Evolutionary conservation across 1,140 invertebrate genomes (phyloP).

Genomic region (Latrodectus geometricus): DNA sequence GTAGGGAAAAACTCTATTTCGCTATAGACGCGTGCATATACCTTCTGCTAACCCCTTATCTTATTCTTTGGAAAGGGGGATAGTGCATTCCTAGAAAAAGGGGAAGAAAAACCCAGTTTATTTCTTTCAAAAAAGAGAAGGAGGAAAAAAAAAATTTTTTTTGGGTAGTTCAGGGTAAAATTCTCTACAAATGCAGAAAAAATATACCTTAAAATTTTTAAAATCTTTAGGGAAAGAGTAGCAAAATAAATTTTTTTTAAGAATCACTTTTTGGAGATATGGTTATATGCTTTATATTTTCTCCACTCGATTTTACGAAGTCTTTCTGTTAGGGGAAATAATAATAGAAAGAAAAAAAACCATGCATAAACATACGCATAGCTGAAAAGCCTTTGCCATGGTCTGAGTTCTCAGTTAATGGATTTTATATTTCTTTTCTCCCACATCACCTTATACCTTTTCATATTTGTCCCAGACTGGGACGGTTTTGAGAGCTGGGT

Average conservation of each 20-base stretch:
- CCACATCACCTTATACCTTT: neutral
- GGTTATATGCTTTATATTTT: slow-evolving; percentile 55
- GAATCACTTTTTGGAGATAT: slow-evolving; percentile 41
- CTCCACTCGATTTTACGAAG: neutral
- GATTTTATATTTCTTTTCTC: slow-evolving; percentile 25
- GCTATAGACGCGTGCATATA: slow-evolving; percentile 18
- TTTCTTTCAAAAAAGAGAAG: slow-evolving; percentile 5
- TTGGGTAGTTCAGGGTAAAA: neutral
- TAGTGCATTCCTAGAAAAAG: slow-evolving; percentile 6
- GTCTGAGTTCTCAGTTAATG: slow-evolving; percentile 5
- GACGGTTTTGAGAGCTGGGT: neutral
- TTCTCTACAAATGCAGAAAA: neutral
- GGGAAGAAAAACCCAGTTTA: slow-evolving; percentile 48
- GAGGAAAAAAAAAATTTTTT: slow-evolving; percentile 1
- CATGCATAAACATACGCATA: slow-evolving; percentile 38
- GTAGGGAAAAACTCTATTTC: slow-evolving; percentile 58
- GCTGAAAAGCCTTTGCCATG: neutral
- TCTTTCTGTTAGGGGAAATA: neutral
- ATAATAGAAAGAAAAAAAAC: neutral
- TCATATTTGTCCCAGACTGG: neutral
- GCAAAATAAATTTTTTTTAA: slow-evolving; percentile 6
- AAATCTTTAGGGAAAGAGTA: slow-evolving; percentile 19
- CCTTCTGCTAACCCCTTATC: slow-evolving; percentile 20
- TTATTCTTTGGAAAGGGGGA: slow-evolving; percentile 15
- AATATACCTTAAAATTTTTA: slow-evolving; percentile 33